Conservation (phyloP, 1,140 invertebrate species). For the Tetragonula clypearis region DNA sequence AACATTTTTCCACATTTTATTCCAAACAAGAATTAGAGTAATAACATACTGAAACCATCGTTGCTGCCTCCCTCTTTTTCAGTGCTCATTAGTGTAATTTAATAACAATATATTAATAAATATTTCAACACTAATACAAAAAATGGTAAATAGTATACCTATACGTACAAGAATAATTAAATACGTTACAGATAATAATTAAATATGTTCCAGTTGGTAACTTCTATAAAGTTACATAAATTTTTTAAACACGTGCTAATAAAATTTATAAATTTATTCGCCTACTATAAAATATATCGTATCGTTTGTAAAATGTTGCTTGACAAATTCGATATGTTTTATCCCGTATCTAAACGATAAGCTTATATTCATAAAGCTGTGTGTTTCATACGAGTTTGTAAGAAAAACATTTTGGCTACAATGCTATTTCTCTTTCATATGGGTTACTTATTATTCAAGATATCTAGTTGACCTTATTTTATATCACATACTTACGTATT, state of each 20-base stretch:
- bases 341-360: slow-evolving; percentile 8
- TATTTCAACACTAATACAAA: slow-evolving; percentile 60
- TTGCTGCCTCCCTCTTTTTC: slow-evolving; percentile 38
- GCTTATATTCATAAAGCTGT: slow-evolving; percentile 17
- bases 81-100: slow-evolving; percentile 67
- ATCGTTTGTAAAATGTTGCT: slow-evolving; percentile 24
- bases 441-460: slow-evolving; percentile 11
- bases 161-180: slow-evolving; percentile 12
- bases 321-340: slow-evolving; percentile 2
- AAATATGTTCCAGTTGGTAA: slow-evolving; percentile 9
- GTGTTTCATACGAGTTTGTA: slow-evolving; percentile 37
- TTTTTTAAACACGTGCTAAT: slow-evolving; percentile 28
- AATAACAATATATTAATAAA: slow-evolving; percentile 67
- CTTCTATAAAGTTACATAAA: slow-evolving; percentile 36
- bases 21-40: slow-evolving; percentile 39
- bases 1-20: slow-evolving; percentile 45
- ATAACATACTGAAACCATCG: slow-evolving; percentile 19
- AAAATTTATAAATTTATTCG: slow-evolving; percentile 26
- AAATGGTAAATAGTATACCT: slow-evolving; percentile 40
- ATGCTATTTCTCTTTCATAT: slow-evolving; percentile 15
- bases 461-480: slow-evolving; percentile 15
- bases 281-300: slow-evolving; percentile 37
- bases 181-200: neutral
- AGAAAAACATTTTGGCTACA: slow-evolving; percentile 22
- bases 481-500: slow-evolving; percentile 8